Base-by-base conservation (phyloP, 2,113 vertebrate species). In the Aythya baeri region DNA sequence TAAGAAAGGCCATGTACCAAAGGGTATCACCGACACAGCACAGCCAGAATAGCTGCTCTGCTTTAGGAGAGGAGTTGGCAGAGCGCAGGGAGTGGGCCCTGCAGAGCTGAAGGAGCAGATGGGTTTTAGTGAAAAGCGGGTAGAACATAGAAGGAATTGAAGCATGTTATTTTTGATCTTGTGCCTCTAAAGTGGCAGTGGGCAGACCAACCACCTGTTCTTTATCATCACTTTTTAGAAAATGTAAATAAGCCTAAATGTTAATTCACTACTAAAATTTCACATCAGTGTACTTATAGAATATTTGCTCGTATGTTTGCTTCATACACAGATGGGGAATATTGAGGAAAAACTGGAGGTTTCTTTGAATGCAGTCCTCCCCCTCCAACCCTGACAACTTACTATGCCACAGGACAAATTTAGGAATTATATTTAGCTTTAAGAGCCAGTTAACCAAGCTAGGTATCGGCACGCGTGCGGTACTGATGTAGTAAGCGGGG, bases 61-160 rank as follows among this genome's bases (percentile, higher is more conserved):
- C 77, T 86, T 81, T 67, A 68, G 65, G 31, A 81, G 66, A 65
- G 59, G 83, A 95, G 17, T 89, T 96, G 96, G 94, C 94, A 97
- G 52, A 91, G 73, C 43, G 13, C 32, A 65, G 66, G 49, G 91
- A 91, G 88, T 92, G 91, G 94, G 94, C 92, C 91, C 32, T 82
- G 34, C 29, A 65, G 81, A 94, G 70, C 82, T 93, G 73, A 75
- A 92, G 83, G 89, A 95, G 93, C 96, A 97, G 93, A 94, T 97
- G 94, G 89, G 86, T 93, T 62, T 92, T 58, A 52, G 66, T 6
- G 7, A 91, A 84, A 91, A 79, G 77, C 78, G 49, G 20, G 62
- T 92, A 89, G 74, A 91, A 87, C 38, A 65, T 25, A 62, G 34
- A 94, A 89, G 72, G 91, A 86, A 83, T 92, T 61, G 86, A 55